Evolutionary conservation across 2,888 invertebrate species (phyloP), one percentile per base, ranked within the genome.

Genomic region (Osmoderma eremita): DNA sequence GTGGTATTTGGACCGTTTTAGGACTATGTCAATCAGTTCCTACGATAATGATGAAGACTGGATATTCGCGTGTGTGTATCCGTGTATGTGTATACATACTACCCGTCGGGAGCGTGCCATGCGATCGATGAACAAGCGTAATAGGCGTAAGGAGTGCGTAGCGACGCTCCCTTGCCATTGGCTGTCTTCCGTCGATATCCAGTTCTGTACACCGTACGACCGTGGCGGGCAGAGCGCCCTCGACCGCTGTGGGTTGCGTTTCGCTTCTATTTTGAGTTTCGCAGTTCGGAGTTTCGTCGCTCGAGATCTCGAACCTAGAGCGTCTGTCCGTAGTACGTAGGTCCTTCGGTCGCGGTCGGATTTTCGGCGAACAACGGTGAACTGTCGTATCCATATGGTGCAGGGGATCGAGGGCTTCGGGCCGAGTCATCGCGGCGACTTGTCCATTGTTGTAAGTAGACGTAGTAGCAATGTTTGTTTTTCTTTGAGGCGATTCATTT

Each of bases 381-480:
- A 13, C 30, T 42, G 39, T 49, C 61, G 36, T 38, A 41, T 68
- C 89, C 90, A 89, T 90, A 91, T 91, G 91, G 91, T 91, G 88
- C 91, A 91, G 85, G 89, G 90, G 86, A 88, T 90, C 84, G 90
- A 90, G 86, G 84, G 90, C 90, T 84, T 90, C 85, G 90, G 89
- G 86, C 90, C 90, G 87, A 89, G 88, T 85, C 30, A 30, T 30
- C 88, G 89, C 83, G 88, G 89, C 87, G 91, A 90, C 84, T 90
- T 90, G 85, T 86, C 90, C 85, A 86, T 88, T 87, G 89, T 89
- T 88, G 90, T 90, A 86, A 90, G 90, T 90, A 88, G 45, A 62
- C 61, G 24, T 5, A 24, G 24, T n/a, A n/a, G n/a, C n/a, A n/a
- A 5, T 5, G 30, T 30, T 30, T 48, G 48, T 41, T 42, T 39